Evolutionary conservation across 2,888 invertebrate genomes (phyloP), one percentile per base, ranked within the genome.

Genomic region (Terebella lapidaria): DNA sequence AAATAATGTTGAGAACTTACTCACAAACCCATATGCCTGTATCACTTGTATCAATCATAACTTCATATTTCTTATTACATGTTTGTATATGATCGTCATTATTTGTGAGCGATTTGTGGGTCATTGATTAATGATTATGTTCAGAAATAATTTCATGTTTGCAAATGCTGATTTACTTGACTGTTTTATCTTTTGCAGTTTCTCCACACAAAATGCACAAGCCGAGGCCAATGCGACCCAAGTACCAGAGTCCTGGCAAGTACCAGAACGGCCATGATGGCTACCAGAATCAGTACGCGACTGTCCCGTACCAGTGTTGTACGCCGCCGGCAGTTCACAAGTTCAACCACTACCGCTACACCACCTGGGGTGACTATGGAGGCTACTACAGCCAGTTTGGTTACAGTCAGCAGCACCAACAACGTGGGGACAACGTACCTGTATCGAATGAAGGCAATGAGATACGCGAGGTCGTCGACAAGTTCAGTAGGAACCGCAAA

Each of bases 401-500:
- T 24, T 10, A 15, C 24, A 10, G 5, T 10, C n/a, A 24, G 5
- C 18, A 49, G 15, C 10, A 10, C 10, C 10, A 35, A 15, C 10
- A 18, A 18, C 10, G 18, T 35, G 35, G 35, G 35, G 35, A 35
- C 35, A 18, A 10, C 35, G 35, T 35, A 18, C 18, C 49, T 5
- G 49, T 20, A 49, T 5, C 24, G 15, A 24, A 22, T 5, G 24
- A 5, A 5, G 49, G 49, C 18, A 49, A 5, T 10, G 18, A 22
- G 18, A 10, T 58, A 24, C 54, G 30, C 3, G 60, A 60, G 15
- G 49, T 60, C 3, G 55, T 57, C 18, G 45, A 29, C 28, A 53
- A 52, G 54, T 60, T 57, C 51, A 29, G 29, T 3, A 18, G 47
- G 1, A 55, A 62, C n/a, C 54, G 55, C 28, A 54, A 55, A 35